Evolutionary conservation across 2,113 vertebrate genomes (phyloP).

Genomic region (Willisornis vidua): DNA sequence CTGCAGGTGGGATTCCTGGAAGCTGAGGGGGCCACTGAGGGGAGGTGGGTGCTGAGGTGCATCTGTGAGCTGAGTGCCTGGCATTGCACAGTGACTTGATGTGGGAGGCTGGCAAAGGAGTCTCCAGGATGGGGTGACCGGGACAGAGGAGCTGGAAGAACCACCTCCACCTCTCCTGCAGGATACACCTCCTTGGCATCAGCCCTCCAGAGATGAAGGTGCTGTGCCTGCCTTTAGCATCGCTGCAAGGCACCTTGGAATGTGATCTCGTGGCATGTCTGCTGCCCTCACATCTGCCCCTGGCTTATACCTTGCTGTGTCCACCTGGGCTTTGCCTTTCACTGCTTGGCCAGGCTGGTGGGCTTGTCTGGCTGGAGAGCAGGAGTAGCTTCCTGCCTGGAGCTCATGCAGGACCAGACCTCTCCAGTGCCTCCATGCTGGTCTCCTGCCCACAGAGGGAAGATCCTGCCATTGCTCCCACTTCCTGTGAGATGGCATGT

Average conservation of each 20-base stretch:
- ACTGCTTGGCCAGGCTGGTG: neutral
- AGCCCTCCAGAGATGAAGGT: neutral
- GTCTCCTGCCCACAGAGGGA: neutral
- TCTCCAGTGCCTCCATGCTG: neutral
- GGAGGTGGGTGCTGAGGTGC: neutral
- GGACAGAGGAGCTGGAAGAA: neutral
- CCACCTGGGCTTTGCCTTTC: neutral
- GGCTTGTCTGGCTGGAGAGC: neutral
- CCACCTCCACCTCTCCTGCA: neutral
- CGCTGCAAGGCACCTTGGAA: neutral
- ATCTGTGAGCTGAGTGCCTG: neutral
- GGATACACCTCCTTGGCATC: neutral
- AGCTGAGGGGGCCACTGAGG: neutral
- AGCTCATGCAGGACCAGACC: neutral
- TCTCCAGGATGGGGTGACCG: neutral
- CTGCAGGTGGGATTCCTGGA: neutral
- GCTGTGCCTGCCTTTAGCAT: neutral
- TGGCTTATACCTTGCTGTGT: neutral
- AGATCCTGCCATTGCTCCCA: neutral
- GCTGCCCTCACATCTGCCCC: neutral
- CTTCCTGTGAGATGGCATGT: neutral
- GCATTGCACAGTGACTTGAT: neutral
- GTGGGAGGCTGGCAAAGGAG: neutral
- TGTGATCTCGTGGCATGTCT: neutral
- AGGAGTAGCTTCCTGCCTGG: neutral